Evolutionary conservation across 2,888 invertebrate genomes (phyloP), one percentile per base, ranked within the genome.

Genomic region (Ichneumoninae sp.): DNA sequence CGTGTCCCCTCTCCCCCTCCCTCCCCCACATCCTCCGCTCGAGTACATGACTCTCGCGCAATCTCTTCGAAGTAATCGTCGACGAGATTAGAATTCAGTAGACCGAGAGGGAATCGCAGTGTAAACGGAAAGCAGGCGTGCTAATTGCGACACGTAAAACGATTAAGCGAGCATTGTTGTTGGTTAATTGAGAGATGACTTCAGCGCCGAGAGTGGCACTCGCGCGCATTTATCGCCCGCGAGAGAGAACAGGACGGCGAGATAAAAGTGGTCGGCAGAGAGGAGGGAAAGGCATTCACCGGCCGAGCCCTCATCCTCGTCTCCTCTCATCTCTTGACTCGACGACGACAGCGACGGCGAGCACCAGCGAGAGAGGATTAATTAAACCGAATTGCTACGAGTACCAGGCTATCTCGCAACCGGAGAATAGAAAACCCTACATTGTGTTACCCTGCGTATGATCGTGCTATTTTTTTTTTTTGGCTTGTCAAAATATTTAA

Each of bases 141-240:
- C 89, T 92, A 93, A 93, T 92, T 92, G 90, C 89, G 89, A 91
- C 91, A 91, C 91, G 91, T 91, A 90, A 92, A 90, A 87, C 91
- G 90, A 91, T 92, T 91, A 90, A 91, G 88, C 85, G 76, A 88
- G 90, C 89, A 91, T 91, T 91, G 91, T 91, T 89, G 90, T 89
- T 86, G 85, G 88, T 88, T 91, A 93, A 92, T 93, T 92, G 92
- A 92, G 91, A 90, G 90, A 91, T 89, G 90, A 89, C 90, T 92
- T 88, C 87, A 88, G 88, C 87, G 87, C 84, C 77, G 85, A 85
- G 88, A 77, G 87, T 86, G 86, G 83, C 80, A 71, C 50, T 75
- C 52, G 78, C 74, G 79, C 79, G 85, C 75, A 85, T 85, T 85
- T 85, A 85, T 85, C 65, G 78, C 75, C 50, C 79, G 47, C 78